These are phyloP conservation scores for Eustalomyia histrio DNA, from an alignment of 2,888 invertebrate species.

Conservation along the genomic window DNA sequence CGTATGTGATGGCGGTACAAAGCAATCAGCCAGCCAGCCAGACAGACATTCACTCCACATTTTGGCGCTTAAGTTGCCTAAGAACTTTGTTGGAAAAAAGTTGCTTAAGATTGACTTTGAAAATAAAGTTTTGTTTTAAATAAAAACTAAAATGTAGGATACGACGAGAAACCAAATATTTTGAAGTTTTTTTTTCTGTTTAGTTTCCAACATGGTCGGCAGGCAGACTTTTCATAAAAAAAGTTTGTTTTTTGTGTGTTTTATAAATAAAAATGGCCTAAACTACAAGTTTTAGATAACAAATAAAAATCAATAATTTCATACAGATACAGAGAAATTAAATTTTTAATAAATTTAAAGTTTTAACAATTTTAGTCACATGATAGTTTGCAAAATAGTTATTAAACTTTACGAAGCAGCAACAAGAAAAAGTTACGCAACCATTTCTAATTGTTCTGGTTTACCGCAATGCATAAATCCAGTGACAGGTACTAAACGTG, in stretches of 20 bases:
- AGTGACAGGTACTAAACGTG: constrained; percentile 65
- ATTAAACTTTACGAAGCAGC: constrained; percentile 9
- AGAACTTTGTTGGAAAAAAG: constrained; percentile 45
- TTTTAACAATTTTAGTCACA: constrained; percentile 41
- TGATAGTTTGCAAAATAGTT: constrained; percentile 33
- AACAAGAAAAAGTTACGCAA: constrained; percentile 61
- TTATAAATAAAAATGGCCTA: constrained; percentile 44
- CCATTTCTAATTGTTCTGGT: constrained; percentile 72
- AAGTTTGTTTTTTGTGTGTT: constrained; percentile 26
- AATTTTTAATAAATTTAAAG: constrained; percentile 31
- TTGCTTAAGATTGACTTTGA: constrained; percentile 64
- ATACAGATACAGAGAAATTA: constrained; percentile 1
- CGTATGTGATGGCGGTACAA: constrained; percentile 34
- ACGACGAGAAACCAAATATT: constrained; percentile 47
- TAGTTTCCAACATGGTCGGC: constrained; percentile 45
- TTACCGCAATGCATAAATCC: constrained; percentile 73
- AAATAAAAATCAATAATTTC: constrained; percentile 55
- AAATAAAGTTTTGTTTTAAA: constrained; percentile 65
- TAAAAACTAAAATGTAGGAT: constrained; percentile 38
- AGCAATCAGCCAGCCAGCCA: constrained; percentile 9
- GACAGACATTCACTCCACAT: constrained; percentile 22
- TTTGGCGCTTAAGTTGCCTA: constrained; percentile 45
- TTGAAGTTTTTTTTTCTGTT: constrained; percentile 47
- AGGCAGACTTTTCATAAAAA: constrained; percentile 53
- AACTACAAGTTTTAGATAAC: constrained; percentile 4